Conservation (phyloP, 2,888 invertebrate genomes). For the Oxytorus armatus region DNA sequence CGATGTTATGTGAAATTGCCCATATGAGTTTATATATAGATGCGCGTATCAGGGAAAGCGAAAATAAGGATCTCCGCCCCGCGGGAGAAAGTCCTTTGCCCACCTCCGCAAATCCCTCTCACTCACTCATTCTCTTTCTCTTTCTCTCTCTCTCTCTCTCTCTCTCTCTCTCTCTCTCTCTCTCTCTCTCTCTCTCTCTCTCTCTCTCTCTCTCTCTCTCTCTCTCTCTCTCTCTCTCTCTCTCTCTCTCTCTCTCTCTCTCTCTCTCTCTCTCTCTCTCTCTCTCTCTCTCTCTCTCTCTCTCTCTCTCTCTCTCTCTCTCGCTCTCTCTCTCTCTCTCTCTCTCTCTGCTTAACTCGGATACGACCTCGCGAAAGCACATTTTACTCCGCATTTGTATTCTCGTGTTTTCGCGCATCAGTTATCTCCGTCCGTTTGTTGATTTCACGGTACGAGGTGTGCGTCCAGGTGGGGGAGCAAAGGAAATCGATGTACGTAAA, state of each 20-base stretch:
- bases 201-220: not conserved
- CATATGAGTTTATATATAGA: slow-evolving; percentile 49
- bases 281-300: not conserved
- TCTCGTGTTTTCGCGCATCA: slow-evolving; percentile 57
- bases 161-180: not conserved
- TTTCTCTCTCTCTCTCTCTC: slow-evolving; percentile 28
- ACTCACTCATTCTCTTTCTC: no score
- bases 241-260: not conserved
- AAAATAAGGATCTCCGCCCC: slow-evolving; percentile 76
- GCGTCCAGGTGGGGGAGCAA: slow-evolving; percentile 20
- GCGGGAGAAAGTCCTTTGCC: slow-evolving; percentile 78
- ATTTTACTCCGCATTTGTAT: slow-evolving; percentile 64
- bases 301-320: not conserved
- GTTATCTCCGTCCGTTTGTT: slow-evolving; percentile 48
- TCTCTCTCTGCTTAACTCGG: slow-evolving; percentile 38
- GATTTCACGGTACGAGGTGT: slow-evolving; percentile 47
- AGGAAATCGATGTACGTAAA: slow-evolving; percentile 51
- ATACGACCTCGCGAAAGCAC: slow-evolving; percentile 34
- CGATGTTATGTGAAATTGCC: slow-evolving; percentile 18
- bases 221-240: not conserved
- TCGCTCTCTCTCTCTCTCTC: not conserved
- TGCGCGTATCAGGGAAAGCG: slow-evolving; percentile 78
- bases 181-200: not conserved
- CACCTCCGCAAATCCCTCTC: slow-evolving; percentile 61
- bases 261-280: not conserved